phyloP scores from a whole-genome alignment of 1,140 invertebrate species.

The Bilobella aurantiaca region DNA sequence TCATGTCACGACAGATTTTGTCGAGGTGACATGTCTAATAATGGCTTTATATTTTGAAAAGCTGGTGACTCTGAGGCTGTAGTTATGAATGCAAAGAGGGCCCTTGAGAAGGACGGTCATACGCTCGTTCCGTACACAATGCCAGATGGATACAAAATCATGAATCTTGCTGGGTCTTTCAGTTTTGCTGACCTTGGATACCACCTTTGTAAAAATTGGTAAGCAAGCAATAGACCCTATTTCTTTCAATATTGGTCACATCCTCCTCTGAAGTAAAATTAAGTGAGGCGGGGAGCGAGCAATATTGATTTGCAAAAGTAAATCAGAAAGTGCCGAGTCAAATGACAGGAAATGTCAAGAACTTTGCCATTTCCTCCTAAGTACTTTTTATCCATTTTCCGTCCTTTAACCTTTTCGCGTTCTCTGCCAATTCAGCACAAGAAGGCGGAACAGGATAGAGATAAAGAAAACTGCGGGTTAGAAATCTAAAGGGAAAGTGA shows the following conservation, averaged over 20 bases:
- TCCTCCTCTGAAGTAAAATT: not conserved
- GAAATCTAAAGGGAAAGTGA: not conserved
- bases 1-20: no score
- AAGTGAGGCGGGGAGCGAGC: not conserved
- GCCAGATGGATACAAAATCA: slow-evolving; percentile 30
- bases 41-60: no score
- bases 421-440: not conserved
- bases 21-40: no score
- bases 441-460: no score
- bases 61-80: slow-evolving; percentile 38
- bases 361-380: no score
- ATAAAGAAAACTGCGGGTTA: not conserved
- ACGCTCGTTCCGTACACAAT: slow-evolving; percentile 37
- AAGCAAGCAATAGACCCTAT: not conserved
- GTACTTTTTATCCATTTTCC: not conserved
- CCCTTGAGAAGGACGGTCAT: slow-evolving; percentile 36
- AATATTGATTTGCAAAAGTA: not conserved
- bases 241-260: not conserved
- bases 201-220: slow-evolving; percentile 25
- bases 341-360: not conserved
- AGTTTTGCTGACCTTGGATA: slow-evolving; percentile 25
- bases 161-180: slow-evolving; percentile 26
- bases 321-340: not conserved
- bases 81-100: slow-evolving; percentile 36
- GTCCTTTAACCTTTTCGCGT: not conserved